Evolutionary conservation across 2,797 vertebrate species (phyloP).

Genomic region (Selene dorsalis): DNA sequence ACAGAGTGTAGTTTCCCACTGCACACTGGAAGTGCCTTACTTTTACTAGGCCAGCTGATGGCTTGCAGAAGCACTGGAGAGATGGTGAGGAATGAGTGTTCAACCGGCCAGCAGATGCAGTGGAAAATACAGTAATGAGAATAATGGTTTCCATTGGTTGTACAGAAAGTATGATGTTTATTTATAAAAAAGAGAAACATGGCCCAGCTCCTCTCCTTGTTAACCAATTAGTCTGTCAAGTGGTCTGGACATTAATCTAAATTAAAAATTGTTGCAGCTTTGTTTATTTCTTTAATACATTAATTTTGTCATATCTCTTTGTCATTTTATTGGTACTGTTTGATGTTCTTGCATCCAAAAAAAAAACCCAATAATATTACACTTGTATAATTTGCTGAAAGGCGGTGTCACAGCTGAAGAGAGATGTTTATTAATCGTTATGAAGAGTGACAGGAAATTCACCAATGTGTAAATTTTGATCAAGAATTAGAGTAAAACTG

Average conservation of each 20-base stretch:
- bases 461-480: neutral
- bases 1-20: constrained; percentile 59
- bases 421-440: neutral
- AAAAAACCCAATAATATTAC: neutral
- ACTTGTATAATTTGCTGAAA: neutral
- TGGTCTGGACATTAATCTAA: constrained; percentile 21
- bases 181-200: constrained; percentile 25
- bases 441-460: neutral
- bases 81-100: constrained; percentile 52
- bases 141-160: constrained; percentile 52
- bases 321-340: neutral
- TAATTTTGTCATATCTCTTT: neutral
- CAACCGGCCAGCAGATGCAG: constrained; percentile 45
- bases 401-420: neutral
- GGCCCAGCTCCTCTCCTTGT: constrained; percentile 1
- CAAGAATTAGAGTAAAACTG: neutral
- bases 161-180: constrained; percentile 45
- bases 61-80: constrained; percentile 54
- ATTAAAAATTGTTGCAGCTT: constrained; percentile 30
- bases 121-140: constrained; percentile 53
- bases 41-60: constrained; percentile 70
- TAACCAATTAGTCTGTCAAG: constrained; percentile 24
- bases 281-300: neutral
- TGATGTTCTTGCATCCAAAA: neutral
- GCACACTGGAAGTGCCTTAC: constrained; percentile 61